A percentile compares a stretch with the other conserved stretches of the same genome.
These are phyloP conservation scores for Gyps fulvus DNA, from an alignment of 2,113 vertebrate species.

Conservation along the genomic window DNA sequence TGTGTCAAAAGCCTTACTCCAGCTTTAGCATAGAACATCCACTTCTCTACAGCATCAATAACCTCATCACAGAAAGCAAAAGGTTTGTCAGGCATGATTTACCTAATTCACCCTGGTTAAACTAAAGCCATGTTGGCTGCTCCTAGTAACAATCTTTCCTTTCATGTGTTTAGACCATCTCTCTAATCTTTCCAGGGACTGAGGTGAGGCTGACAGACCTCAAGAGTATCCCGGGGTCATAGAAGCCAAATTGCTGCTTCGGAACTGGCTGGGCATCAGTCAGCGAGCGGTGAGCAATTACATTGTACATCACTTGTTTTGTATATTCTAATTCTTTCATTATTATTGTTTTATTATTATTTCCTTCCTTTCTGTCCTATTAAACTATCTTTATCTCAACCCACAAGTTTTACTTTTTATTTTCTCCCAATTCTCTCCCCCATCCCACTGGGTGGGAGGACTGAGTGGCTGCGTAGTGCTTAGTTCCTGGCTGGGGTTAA, in stretches of 20 bases:
- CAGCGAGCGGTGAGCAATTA: too few relatives aligned
- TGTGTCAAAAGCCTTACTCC: background rate
- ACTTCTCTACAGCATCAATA: background rate
- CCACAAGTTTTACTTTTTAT: too few relatives aligned
- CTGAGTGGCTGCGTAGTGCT: too few relatives aligned
- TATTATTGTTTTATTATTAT: too few relatives aligned
- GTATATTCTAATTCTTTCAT: too few relatives aligned
- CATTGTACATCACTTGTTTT: too few relatives aligned
- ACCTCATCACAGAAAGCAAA: background rate
- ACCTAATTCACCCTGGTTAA: background rate
- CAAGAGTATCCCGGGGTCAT: background rate
- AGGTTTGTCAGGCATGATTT: background rate
- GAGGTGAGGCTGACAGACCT: background rate
- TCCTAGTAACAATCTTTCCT: background rate
- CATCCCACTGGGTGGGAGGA: too few relatives aligned
- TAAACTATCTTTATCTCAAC: too few relatives aligned
- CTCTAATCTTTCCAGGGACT: background rate
- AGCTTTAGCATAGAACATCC: background rate
- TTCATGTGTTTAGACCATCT: background rate
- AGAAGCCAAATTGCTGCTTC: background rate
- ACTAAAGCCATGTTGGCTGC: background rate
- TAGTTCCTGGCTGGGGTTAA: too few relatives aligned
- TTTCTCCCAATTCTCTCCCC: too few relatives aligned
- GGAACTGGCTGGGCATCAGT: too few relatives aligned
- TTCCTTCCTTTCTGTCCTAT: too few relatives aligned